Evolutionary conservation across 2,797 vertebrate genomes (phyloP).

Genomic region (Rhynchonycteris naso): DNA sequence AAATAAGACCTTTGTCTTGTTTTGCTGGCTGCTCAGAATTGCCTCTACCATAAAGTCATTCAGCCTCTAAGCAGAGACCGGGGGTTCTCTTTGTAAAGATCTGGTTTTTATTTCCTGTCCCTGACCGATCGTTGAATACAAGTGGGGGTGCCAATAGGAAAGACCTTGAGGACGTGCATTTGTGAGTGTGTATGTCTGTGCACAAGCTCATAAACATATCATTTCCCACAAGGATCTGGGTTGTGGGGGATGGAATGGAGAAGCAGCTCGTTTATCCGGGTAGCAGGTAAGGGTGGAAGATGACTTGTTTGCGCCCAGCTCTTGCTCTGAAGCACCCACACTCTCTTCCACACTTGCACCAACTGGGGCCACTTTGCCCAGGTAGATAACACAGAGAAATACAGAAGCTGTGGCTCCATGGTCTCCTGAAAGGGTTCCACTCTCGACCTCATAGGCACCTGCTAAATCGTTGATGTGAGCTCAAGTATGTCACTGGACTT

Average conservation of each 20-base stretch:
- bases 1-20: slow-evolving; percentile 79
- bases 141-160: neutral
- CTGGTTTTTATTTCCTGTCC: neutral
- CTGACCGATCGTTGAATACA: neutral
- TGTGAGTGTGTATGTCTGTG: neutral
- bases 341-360: neutral
- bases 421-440: neutral
- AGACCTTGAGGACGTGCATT: neutral
- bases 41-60: slow-evolving; percentile 59
- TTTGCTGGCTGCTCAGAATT: slow-evolving; percentile 63
- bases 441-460: neutral
- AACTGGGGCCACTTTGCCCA: neutral
- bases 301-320: neutral
- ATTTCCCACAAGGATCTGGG: neutral
- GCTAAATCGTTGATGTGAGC: neutral
- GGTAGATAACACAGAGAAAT: neutral
- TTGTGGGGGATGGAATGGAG: neutral
- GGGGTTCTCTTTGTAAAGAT: slow-evolving; percentile 27
- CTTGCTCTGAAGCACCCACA: neutral
- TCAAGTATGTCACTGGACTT: neutral
- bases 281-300: neutral
- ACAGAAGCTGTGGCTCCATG: neutral
- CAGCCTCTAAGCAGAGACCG: slow-evolving; percentile 25
- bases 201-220: neutral
- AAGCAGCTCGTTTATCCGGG: neutral